These are phyloP conservation scores for Elegia similella DNA, from an alignment of 2,888 invertebrate genomes.

Conservation along the genomic window DNA sequence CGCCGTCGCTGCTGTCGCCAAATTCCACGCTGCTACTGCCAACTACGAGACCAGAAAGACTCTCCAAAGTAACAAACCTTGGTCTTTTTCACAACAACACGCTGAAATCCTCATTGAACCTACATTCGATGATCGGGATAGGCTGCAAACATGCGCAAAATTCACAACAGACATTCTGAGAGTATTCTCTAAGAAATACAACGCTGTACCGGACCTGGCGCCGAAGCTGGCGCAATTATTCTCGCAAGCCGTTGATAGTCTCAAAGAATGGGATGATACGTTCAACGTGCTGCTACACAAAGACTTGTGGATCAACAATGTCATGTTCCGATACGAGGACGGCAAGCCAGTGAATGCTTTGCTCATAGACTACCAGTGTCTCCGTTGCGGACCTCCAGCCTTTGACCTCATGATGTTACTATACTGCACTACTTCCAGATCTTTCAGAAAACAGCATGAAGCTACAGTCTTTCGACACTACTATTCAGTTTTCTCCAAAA, in stretches of 20 bases:
- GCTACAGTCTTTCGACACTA: slow-evolving; percentile 44
- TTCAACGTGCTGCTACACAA: slow-evolving; percentile 62
- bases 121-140: slow-evolving; percentile 48
- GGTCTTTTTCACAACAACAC: slow-evolving; percentile 42
- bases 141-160: slow-evolving; percentile 53
- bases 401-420: slow-evolving; percentile 58
- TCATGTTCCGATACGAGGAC: slow-evolving; percentile 57
- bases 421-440: slow-evolving; percentile 49
- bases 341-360: slow-evolving; percentile 47
- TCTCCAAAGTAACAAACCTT: slow-evolving; percentile 27
- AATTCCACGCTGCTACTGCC: slow-evolving; percentile 61
- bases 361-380: slow-evolving; percentile 62
- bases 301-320: slow-evolving; percentile 67
- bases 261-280: slow-evolving; percentile 43
- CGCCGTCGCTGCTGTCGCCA: slow-evolving; percentile 46
- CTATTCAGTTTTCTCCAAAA: slow-evolving; percentile 42
- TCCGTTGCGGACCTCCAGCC: slow-evolving; percentile 61
- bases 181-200: slow-evolving; percentile 46
- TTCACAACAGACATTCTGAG: slow-evolving; percentile 47
- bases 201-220: slow-evolving; percentile 39
- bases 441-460: slow-evolving; percentile 50
- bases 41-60: slow-evolving; percentile 49
- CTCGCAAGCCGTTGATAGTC: slow-evolving; percentile 45
- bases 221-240: slow-evolving; percentile 36
- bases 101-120: slow-evolving; percentile 44